phyloP scores from a whole-genome alignment of 1,140 invertebrate species.

The Drosophila nigrodunni region DNA sequence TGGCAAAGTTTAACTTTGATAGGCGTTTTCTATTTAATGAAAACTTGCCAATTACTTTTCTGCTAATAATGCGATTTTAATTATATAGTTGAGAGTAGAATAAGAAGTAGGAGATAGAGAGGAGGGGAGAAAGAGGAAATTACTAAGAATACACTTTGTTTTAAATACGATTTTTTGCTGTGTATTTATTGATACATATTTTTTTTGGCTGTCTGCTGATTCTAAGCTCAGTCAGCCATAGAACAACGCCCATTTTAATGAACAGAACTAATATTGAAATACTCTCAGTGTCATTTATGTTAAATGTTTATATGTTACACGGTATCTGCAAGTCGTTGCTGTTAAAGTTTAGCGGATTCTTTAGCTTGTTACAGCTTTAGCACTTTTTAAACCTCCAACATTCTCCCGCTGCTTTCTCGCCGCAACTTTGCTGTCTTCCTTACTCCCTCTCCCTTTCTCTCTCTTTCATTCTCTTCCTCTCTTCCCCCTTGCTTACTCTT shows the following conservation, averaged over 20 bases:
- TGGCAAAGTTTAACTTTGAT: background rate
- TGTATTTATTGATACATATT: no score
- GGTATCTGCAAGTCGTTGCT: conserved; percentile 24
- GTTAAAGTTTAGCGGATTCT: conserved; percentile 5
- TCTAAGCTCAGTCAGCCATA: background rate
- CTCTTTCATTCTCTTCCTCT: background rate
- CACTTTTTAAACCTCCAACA: no score
- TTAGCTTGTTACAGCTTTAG: conserved; percentile 23
- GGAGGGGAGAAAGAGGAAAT: background rate
- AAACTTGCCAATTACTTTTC: background rate
- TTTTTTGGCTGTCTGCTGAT: conserved; percentile 1
- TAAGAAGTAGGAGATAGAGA: background rate
- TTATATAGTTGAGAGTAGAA: conserved; percentile 8
- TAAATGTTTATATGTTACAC: background rate
- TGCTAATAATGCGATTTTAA: conserved; percentile 1
- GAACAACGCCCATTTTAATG: conserved; percentile 6
- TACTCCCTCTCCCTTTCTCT: conserved; percentile 12
- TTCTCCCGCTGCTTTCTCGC: background rate
- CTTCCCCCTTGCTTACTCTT: background rate
- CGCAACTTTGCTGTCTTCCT: conserved; percentile 25
- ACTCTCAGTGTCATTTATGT: no score
- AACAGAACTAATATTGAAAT: background rate
- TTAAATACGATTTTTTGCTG: no score
- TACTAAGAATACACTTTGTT: no score
- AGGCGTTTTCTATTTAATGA: background rate